A percentile compares a stretch with the other conserved stretches of the same genome.
Conservation (phyloP, 2,888 invertebrate species). For the Drymonia ruficornis region DNA sequence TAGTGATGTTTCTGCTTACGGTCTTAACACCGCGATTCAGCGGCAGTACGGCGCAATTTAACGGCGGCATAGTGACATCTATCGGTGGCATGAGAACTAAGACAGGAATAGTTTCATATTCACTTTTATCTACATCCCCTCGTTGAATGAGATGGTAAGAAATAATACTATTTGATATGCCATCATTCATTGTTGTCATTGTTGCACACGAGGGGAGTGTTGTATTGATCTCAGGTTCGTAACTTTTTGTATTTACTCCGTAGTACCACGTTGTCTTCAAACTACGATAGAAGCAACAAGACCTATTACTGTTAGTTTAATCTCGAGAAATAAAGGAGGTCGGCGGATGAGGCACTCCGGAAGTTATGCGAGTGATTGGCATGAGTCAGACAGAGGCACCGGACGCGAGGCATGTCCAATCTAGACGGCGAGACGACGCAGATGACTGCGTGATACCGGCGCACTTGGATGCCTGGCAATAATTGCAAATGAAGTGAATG, state of each 20-base stretch:
- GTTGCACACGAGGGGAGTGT: too few species aligned
- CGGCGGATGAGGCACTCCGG: conserved; percentile 1
- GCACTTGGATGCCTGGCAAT: neutral
- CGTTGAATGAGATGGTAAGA: neutral
- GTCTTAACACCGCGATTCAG: conserved; percentile 9
- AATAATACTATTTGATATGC: neutral
- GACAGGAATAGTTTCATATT: neutral
- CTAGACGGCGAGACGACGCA: conserved; percentile 3
- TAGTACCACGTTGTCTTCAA: too few species aligned
- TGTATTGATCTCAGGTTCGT: too few species aligned
- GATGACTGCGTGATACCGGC: neutral
- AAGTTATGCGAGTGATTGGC: neutral
- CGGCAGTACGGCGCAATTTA: neutral
- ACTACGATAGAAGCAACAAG: too few species aligned
- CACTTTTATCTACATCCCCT: neutral
- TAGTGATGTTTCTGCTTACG: neutral
- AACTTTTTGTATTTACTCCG: too few species aligned
- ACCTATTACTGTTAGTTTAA: neutral
- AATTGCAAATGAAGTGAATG: neutral
- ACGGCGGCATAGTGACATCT: neutral
- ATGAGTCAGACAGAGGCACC: conserved; percentile 1
- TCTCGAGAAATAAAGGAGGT: neutral
- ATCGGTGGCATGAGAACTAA: neutral
- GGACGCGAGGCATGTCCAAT: conserved; percentile 2
- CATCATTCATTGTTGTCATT: neutral